A percentile compares a stretch with the other conserved stretches of the same genome.
These are phyloP conservation scores for Sphenodon punctatus DNA, from an alignment of 2,797 vertebrate species.

Conservation along the genomic window DNA sequence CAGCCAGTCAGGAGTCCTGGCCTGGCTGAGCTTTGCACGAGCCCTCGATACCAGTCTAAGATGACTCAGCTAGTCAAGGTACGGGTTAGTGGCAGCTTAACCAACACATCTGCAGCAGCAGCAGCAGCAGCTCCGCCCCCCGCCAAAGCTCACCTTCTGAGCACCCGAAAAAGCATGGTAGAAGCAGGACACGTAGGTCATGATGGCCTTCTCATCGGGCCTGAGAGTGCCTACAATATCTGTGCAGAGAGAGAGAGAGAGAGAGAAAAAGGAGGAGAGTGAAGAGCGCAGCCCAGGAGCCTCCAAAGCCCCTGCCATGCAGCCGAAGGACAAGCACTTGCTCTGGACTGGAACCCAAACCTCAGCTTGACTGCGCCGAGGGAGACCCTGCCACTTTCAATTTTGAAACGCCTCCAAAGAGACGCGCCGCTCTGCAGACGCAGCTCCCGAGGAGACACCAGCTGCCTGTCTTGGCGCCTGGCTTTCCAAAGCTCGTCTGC, in stretches of 20 bases:
- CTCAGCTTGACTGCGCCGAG: conserved; percentile 6
- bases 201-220: conserved; percentile 98
- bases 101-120: too few relatives aligned
- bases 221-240: conserved; percentile 96
- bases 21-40: background rate
- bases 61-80: too few relatives aligned
- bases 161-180: conserved; percentile 98
- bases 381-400: background rate
- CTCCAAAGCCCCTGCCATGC: conserved; percentile 54
- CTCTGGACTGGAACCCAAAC: conserved; percentile 56
- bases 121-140: too few relatives aligned
- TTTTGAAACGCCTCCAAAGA: background rate
- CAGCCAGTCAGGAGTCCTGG: too few relatives aligned
- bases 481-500: too few relatives aligned
- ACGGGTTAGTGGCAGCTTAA: too few relatives aligned
- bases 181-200: conserved; percentile 99
- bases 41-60: too few relatives aligned
- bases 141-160: conserved; percentile 99
- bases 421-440: too few relatives aligned
- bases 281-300: conserved; percentile 30
- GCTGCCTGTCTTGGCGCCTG: background rate
- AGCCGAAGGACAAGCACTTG: conserved; percentile 37
- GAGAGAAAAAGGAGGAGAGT: conserved; percentile 64
- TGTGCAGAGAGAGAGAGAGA: conserved; percentile 72
- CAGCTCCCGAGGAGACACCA: background rate